phyloP scores from a whole-genome alignment of 2,113 vertebrate genomes.

The Dromas ardeola region DNA sequence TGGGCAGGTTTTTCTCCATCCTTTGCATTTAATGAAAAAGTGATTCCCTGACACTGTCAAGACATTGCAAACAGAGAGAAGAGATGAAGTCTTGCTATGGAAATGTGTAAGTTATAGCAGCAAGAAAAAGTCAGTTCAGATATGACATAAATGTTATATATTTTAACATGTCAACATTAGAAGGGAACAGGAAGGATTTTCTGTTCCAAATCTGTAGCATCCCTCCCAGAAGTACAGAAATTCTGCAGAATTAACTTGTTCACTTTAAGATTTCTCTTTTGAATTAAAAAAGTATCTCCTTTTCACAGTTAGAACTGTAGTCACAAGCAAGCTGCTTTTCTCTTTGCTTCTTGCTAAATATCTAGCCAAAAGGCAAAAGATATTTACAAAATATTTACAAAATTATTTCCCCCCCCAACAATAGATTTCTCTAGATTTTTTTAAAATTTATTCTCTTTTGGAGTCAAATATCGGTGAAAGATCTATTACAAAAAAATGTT shows the following conservation, averaged over 20 bases:
- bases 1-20: neutral
- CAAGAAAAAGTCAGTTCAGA: neutral
- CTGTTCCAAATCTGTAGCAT: neutral
- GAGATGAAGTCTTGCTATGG: neutral
- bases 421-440: neutral
- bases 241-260: neutral
- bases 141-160: neutral
- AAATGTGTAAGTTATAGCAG: neutral
- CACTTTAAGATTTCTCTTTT: neutral
- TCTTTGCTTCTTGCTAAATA: neutral
- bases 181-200: neutral
- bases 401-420: neutral
- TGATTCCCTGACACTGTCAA: neutral
- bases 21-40: constrained; percentile 7
- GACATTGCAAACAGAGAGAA: neutral
- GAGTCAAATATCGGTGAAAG: neutral
- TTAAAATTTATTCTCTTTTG: neutral
- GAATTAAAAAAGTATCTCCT: neutral
- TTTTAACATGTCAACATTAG: neutral
- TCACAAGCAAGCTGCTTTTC: neutral
- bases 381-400: too few relatives aligned
- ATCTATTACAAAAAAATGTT: neutral
- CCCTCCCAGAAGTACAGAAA: neutral
- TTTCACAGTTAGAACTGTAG: neutral
- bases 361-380: too few relatives aligned